A percentile compares a stretch with the other conserved stretches of the same genome.
Evolutionary conservation across 1,140 invertebrate genomes (phyloP).

Genomic region (Papilio aristodemus): DNA sequence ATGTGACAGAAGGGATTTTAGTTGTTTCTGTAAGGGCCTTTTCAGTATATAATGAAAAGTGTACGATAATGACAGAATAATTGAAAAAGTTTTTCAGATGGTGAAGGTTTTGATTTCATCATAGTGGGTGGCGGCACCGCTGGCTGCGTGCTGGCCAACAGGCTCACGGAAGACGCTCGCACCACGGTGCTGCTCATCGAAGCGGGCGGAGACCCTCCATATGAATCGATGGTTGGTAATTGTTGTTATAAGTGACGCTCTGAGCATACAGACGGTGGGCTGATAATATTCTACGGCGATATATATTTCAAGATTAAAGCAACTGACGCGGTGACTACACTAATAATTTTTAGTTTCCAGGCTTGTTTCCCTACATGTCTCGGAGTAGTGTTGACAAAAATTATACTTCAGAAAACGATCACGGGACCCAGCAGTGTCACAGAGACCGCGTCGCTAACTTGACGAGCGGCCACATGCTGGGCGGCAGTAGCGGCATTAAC

Average conservation of each 20-base stretch:
- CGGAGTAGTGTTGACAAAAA: conserved; percentile 81
- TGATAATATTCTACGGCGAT: background rate
- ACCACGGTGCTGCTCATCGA: conserved; percentile 87
- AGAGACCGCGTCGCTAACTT: conserved; percentile 82
- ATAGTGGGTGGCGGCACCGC: conserved; percentile 51
- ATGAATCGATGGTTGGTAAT: conserved; percentile 39
- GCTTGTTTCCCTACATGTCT: conserved; percentile 27
- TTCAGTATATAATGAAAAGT: no score
- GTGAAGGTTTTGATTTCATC: conserved; percentile 46
- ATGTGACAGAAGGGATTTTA: no score
- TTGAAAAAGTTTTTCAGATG: no score
- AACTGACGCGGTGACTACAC: no score
- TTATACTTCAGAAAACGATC: conserved; percentile 85
- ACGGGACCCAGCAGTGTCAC: conserved; percentile 82
- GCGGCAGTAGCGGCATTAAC: conserved; percentile 87
- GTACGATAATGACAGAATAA: no score
- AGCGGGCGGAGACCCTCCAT: conserved; percentile 81
- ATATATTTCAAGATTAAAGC: background rate
- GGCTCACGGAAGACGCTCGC: conserved; percentile 83
- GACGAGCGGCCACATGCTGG: conserved; percentile 84
- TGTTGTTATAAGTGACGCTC: background rate
- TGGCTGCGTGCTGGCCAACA: conserved; percentile 50
- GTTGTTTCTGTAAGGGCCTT: no score
- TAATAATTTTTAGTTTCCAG: conserved; percentile 38
- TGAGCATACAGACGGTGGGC: no score